Evolutionary conservation across 2,113 vertebrate genomes (phyloP), one percentile per base, ranked within the genome.

Genomic region (Dipodomys merriami): DNA sequence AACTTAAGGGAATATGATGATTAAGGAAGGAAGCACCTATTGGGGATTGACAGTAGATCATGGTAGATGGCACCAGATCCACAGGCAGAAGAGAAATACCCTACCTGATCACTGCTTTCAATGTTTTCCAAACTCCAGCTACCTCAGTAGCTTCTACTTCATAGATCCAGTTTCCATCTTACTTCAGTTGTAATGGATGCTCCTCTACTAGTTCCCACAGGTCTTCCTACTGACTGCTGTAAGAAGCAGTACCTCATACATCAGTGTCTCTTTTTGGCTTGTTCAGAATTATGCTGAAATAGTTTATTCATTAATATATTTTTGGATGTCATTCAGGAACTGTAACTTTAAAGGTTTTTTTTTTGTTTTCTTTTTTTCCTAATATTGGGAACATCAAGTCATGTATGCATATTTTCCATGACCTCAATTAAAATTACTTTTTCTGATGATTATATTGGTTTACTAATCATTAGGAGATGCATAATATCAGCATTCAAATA

Each of bases 121-220:
- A 27, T n/a, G 23, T 33, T 22, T 53, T 62, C 3, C 27, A n/a
- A 83, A 18, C 4, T 30, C 35, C 8, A 20, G 53, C 27, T 35
- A 9, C 6, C 4, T 7, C 39, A n/a, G 4, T 35, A 13, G 2
- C 53, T 39, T 49, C 8, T 44, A 18, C n/a, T 57, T 13, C n/a
- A 69, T 0, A 49, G 62, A 35, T 90, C n/a, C 18, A 33, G 25
- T 62, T 69, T 93, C 22, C n/a, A 27, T 33, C 22, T 23, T 9
- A 39, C 53, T 78, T 25, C 7, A 6, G 5, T 29, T 68, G 7
- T 1, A 6, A 1, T 23, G 11, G 9, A 35, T 30, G 5, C 44
- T 25, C 27, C 27, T 68, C 2, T 7, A 5, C 4, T 6, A 0
- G 15, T 6, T 68, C 7, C 25, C 19, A 49, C 29, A 60, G 0